A percentile compares a stretch with the other conserved stretches of the same genome.
Evolutionary conservation across 2,113 vertebrate genomes (phyloP).

Genomic region (Megaptera novaeangliae): DNA sequence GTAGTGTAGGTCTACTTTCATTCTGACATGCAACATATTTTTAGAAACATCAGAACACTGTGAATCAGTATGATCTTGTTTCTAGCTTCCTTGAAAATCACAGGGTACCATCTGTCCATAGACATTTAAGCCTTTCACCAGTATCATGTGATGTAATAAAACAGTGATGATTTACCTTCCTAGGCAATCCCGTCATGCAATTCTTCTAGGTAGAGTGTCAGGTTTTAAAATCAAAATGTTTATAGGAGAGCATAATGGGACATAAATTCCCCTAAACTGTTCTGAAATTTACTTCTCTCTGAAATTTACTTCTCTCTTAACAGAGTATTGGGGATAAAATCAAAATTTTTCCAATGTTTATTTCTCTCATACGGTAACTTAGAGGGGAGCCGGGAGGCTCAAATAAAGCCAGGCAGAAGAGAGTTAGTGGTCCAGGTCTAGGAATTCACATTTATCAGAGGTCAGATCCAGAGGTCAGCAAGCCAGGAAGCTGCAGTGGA

Average conservation of each 20-base stretch:
- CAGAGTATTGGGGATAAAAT: background rate
- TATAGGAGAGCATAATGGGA: background rate
- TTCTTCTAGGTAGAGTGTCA: background rate
- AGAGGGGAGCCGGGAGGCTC: background rate
- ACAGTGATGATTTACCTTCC: background rate
- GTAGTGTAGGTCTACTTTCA: background rate
- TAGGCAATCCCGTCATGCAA: background rate
- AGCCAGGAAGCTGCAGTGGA: background rate
- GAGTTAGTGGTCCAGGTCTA: background rate
- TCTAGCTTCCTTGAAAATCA: slow-evolving; percentile 13
- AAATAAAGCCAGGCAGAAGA: background rate
- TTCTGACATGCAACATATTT: background rate
- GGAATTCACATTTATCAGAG: background rate
- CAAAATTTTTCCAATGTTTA: background rate
- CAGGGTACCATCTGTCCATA: slow-evolving; percentile 58
- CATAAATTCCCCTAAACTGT: background rate
- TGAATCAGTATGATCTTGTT: background rate
- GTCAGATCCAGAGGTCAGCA: background rate
- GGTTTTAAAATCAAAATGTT: slow-evolving; percentile 30
- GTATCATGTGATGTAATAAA: background rate
- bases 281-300: background rate
- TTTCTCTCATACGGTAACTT: background rate
- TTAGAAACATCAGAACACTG: slow-evolving; percentile 32
- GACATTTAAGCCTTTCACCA: slow-evolving; percentile 7
- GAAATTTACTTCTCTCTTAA: background rate